Conservation (phyloP, 2,113 vertebrate species). For the Phocoena phocoena region DNA sequence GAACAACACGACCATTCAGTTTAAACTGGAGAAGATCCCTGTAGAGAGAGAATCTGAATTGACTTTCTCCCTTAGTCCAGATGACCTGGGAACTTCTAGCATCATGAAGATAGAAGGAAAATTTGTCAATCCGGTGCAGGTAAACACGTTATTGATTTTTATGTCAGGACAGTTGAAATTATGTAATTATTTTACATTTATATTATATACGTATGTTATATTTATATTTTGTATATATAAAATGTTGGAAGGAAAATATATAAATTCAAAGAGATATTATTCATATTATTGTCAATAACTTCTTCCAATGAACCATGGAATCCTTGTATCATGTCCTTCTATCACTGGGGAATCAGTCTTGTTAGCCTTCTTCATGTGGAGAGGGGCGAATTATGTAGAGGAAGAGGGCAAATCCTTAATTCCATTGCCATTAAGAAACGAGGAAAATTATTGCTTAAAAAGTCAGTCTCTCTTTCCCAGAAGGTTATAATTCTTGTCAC, state of each 20-base stretch:
- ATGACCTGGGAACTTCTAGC: constrained; percentile 87
- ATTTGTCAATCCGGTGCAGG: constrained; percentile 96
- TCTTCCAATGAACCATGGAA: background rate
- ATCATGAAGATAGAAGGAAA: constrained; percentile 94
- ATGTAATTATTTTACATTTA: background rate
- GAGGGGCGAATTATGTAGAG: background rate
- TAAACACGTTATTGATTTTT: constrained; percentile 71
- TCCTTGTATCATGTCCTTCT: background rate
- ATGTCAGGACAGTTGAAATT: background rate
- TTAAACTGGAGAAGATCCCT: constrained; percentile 93
- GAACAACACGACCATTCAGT: constrained; percentile 96
- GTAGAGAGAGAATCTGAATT: constrained; percentile 86
- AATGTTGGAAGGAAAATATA: background rate
- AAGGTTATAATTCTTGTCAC: background rate
- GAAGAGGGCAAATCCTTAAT: background rate
- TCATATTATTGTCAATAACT: background rate
- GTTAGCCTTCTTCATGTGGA: background rate
- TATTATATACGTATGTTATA: background rate
- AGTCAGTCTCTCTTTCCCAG: constrained; percentile 19
- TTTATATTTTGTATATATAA: background rate
- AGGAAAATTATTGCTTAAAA: background rate
- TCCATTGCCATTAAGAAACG: background rate
- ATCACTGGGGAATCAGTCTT: background rate
- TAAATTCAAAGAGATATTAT: background rate
- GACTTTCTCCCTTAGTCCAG: constrained; percentile 85